These are phyloP conservation scores for Conopomorpha cramerella DNA, from an alignment of 1,140 invertebrate species.

Conservation along the genomic window DNA sequence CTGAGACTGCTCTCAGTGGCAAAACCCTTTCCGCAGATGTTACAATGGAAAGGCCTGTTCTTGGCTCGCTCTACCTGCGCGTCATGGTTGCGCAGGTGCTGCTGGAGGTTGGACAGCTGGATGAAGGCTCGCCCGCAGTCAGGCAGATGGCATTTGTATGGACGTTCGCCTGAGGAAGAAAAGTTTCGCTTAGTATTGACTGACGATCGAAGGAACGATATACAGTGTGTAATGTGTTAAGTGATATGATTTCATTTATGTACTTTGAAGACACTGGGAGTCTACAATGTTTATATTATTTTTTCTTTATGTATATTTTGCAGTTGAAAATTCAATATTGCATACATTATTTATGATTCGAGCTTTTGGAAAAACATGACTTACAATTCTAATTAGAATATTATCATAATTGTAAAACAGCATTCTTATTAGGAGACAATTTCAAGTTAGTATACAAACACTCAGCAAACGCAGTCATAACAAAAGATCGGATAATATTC, in stretches of 20 bases:
- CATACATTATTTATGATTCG: background rate
- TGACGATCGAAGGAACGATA: background rate
- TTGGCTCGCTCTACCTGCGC: constrained; percentile 93
- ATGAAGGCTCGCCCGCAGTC: constrained; percentile 96
- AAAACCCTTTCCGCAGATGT: constrained; percentile 95
- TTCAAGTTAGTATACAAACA: too few relatives aligned
- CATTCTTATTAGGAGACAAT: too few relatives aligned
- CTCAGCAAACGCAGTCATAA: too few relatives aligned
- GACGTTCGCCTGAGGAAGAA: constrained; percentile 85
- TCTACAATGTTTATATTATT: too few relatives aligned
- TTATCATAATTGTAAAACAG: too few relatives aligned
- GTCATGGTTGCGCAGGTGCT: constrained; percentile 95
- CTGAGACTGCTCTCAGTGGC: constrained; percentile 93
- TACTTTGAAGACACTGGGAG: too few relatives aligned
- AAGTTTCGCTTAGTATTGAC: constrained; percentile 6
- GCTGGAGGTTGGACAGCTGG: constrained; percentile 95
- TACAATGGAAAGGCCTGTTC: constrained; percentile 93
- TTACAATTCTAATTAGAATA: too few relatives aligned
- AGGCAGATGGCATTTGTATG: constrained; percentile 94
- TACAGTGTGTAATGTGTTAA: background rate
- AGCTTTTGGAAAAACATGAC: constrained; percentile 2
- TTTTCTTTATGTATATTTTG: too few relatives aligned
- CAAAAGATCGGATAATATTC: too few relatives aligned
- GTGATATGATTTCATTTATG: too few relatives aligned
- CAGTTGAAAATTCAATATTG: background rate